Evolutionary conservation across 2,113 vertebrate species (phyloP).

Genomic region (Triplophysa dalaica): DNA sequence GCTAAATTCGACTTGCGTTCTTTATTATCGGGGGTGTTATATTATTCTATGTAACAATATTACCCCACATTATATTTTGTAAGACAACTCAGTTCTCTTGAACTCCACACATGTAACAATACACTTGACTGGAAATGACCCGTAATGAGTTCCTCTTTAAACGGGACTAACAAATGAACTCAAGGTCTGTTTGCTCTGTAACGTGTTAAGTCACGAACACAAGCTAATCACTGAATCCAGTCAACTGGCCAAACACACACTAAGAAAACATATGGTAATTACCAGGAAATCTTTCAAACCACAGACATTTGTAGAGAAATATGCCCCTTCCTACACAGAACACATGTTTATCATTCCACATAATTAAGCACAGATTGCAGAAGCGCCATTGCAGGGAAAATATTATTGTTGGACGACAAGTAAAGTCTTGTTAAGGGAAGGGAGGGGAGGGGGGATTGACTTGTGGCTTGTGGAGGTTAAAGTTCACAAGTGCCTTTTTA

Average conservation of each 20-base stretch:
- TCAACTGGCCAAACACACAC: background rate
- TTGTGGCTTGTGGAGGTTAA: slow-evolving; percentile 22
- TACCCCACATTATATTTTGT: background rate
- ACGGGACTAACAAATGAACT: slow-evolving; percentile 24
- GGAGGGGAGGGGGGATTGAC: background rate
- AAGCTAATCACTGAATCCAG: slow-evolving; percentile 13
- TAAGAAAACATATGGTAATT: slow-evolving; percentile 31
- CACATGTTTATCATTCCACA: slow-evolving; percentile 29
- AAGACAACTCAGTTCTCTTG: background rate
- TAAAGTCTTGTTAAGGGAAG: slow-evolving; percentile 11
- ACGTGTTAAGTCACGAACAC: background rate
- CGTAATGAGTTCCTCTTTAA: slow-evolving; percentile 16
- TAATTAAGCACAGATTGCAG: slow-evolving; percentile 14
- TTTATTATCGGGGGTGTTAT: no score
- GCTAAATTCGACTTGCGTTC: no score
- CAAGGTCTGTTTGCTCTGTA: slow-evolving; percentile 17
- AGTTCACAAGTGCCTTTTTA: slow-evolving; percentile 22
- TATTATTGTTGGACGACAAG: slow-evolving; percentile 31
- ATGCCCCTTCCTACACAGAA: slow-evolving; percentile 18
- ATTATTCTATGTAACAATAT: background rate
- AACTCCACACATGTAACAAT: background rate
- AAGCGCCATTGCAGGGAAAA: slow-evolving; percentile 12
- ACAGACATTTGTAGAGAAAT: background rate
- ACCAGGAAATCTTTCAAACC: slow-evolving; percentile 36
- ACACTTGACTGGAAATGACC: background rate